Percentiles rank a stretch among this genome's conserved stretches.
Evolutionary conservation across 2,888 invertebrate genomes (phyloP).

Genomic region (Xestia c-nigrum): DNA sequence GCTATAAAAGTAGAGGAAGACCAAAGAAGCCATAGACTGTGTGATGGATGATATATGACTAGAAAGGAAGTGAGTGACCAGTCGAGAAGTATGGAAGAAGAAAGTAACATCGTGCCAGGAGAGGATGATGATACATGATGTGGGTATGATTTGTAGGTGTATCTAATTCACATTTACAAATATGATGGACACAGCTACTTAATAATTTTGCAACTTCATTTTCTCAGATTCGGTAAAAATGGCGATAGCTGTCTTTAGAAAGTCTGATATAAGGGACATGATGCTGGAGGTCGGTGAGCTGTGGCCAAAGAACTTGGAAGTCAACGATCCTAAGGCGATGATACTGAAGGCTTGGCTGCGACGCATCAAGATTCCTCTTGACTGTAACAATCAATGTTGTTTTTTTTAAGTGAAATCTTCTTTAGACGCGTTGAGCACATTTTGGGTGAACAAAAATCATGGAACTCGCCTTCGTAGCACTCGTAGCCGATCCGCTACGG

Average conservation of each 20-base stretch:
- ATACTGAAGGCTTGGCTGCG: conserved; percentile 53
- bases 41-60: too few species aligned
- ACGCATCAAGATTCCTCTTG: conserved; percentile 41
- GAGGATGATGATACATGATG: too few species aligned
- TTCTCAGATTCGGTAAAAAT: conserved; percentile 61
- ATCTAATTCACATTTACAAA: neutral
- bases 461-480: too few species aligned
- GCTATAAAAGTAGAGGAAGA: too few species aligned
- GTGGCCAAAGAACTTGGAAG: conserved; percentile 59
- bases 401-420: neutral
- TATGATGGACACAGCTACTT: neutral
- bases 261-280: conserved; percentile 52
- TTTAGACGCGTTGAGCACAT: too few species aligned
- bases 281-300: conserved; percentile 64
- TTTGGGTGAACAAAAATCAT: too few species aligned
- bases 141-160: too few species aligned
- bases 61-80: too few species aligned
- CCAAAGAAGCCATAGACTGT: too few species aligned
- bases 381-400: conserved; percentile 47
- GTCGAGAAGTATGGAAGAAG: too few species aligned
- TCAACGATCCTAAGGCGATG: conserved; percentile 34
- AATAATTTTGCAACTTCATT: neutral
- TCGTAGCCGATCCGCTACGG: too few species aligned
- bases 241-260: conserved; percentile 41
- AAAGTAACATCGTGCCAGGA: too few species aligned